phyloP scores from a whole-genome alignment of 37 sponge, comb jelly and placozoan species.

The Bolinopsis microptera region DNA sequence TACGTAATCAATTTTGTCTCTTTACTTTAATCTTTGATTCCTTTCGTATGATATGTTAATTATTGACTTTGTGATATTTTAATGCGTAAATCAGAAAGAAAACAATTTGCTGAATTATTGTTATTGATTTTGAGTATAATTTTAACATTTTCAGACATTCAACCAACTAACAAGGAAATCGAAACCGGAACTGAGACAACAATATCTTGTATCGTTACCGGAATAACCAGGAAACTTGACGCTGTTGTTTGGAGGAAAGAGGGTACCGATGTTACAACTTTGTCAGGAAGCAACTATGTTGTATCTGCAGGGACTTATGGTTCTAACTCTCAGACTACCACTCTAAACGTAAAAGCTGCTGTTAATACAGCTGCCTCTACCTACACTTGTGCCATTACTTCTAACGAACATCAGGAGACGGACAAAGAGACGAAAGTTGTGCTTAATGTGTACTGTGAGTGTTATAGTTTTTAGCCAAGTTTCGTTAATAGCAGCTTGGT shows the following conservation, averaged over 20 bases:
- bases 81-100: no score
- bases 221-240: background rate
- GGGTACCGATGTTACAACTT: background rate
- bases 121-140: no score
- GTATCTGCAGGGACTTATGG: background rate
- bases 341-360: background rate
- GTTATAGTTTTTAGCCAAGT: no score
- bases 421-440: background rate
- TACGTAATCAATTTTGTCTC: no score
- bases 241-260: background rate
- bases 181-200: background rate
- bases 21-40: no score
- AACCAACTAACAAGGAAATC: background rate
- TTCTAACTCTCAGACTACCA: background rate
- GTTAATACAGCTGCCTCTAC: background rate
- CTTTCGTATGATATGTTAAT: no score
- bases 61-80: no score
- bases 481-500: no score
- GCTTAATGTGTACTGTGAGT: conserved; percentile 12
- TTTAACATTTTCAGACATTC: background rate
- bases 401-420: background rate
- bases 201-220: background rate
- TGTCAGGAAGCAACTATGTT: background rate
- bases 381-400: background rate
- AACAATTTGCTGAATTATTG: no score